phyloP scores from a whole-genome alignment of 2,113 vertebrate genomes.

The Dolichallabes microphthalmus region DNA sequence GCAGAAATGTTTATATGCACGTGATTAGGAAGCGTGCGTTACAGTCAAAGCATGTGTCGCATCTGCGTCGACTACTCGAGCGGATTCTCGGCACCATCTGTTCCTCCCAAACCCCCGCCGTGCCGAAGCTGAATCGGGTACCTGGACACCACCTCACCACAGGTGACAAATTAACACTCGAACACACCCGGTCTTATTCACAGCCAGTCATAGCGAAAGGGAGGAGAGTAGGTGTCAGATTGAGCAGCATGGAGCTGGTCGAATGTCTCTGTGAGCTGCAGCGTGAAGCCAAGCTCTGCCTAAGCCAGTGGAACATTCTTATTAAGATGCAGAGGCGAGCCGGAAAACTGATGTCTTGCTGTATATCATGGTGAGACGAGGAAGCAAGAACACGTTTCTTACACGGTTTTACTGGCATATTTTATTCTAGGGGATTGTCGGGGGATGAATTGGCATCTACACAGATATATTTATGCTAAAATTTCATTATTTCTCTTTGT shows the following conservation, averaged over 20 bases:
- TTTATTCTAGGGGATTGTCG: slow-evolving; percentile 27
- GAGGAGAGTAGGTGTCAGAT: slow-evolving; percentile 53
- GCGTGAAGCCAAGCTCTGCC: slow-evolving; percentile 11
- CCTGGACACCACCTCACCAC: slow-evolving; percentile 17
- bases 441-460: not conserved
- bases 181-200: slow-evolving; percentile 39
- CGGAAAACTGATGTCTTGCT: slow-evolving; percentile 62
- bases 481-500: not conserved
- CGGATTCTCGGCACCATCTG: slow-evolving; percentile 64
- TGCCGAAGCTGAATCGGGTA: slow-evolving; percentile 22
- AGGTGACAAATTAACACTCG: slow-evolving; percentile 54
- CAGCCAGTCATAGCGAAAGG: slow-evolving; percentile 20
- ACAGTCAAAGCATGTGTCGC: slow-evolving; percentile 3
- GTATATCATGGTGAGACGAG: slow-evolving; percentile 59
- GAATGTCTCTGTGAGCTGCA: slow-evolving; percentile 22
- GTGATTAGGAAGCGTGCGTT: slow-evolving; percentile 16
- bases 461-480: no score
- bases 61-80: slow-evolving; percentile 48
- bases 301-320: slow-evolving; percentile 41
- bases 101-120: slow-evolving; percentile 48
- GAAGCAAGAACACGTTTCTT: slow-evolving; percentile 55
- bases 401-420: slow-evolving; percentile 33
- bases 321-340: slow-evolving; percentile 64
- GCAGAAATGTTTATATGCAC: not conserved
- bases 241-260: slow-evolving; percentile 40